These are phyloP conservation scores for Rhamnusium bicolor DNA, from an alignment of 2,888 invertebrate species.

Conservation along the genomic window DNA sequence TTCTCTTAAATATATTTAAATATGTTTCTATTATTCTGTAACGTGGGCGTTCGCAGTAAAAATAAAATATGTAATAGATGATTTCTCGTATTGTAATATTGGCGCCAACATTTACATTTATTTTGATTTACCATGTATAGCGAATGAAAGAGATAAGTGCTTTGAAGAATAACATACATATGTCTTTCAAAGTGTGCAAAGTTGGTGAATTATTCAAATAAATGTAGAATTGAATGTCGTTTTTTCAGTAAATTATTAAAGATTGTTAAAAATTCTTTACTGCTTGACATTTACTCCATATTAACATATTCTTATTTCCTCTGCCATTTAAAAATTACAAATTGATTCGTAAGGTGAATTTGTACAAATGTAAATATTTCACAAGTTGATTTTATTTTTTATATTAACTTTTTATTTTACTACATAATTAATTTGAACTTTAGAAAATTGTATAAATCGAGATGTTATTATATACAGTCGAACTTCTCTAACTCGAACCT, in stretches of 20 bases:
- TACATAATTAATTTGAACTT: no score
- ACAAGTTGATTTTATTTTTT: no score
- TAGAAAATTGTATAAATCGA: no score
- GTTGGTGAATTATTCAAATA: conserved; percentile 1
- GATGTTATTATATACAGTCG: no score
- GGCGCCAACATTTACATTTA: conserved; percentile 16
- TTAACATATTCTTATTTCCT: not conserved
- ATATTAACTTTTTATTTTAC: no score
- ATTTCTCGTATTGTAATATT: conserved; percentile 8
- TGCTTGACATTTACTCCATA: not conserved
- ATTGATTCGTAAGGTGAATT: no score
- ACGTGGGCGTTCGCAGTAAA: conserved; percentile 12
- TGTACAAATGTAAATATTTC: no score
- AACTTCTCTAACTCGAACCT: no score
- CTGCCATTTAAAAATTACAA: no score
- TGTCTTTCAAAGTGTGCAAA: not conserved
- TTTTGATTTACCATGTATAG: conserved; percentile 23
- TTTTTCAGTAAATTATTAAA: not conserved
- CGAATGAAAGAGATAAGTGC: not conserved
- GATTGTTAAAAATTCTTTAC: not conserved
- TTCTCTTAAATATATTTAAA: not conserved
- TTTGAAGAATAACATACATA: not conserved
- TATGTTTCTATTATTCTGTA: not conserved
- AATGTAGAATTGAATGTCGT: not conserved
- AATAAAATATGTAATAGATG: conserved; percentile 14